A percentile compares a stretch with the other conserved stretches of the same genome.
These are phyloP conservation scores for Catostomus latipinnis DNA, from an alignment of 2,797 vertebrate genomes.

Conservation along the genomic window DNA sequence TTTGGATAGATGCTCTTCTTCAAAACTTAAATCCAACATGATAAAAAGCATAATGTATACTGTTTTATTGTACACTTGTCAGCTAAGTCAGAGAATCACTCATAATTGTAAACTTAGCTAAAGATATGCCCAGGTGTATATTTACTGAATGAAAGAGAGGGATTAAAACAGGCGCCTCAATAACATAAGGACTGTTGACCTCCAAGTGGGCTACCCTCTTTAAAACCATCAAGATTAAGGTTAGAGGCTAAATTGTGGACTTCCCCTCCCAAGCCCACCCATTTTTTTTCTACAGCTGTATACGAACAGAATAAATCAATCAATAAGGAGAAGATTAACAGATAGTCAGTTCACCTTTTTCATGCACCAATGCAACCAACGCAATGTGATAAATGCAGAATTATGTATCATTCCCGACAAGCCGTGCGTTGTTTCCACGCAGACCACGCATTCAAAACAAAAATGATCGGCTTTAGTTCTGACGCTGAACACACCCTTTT, in stretches of 20 bases:
- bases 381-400: slow-evolving; percentile 11
- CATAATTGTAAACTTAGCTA: too few relatives aligned
- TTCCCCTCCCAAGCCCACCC: neutral
- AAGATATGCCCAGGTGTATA: neutral
- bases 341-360: neutral
- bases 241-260: too few relatives aligned
- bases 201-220: neutral
- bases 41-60: too few relatives aligned
- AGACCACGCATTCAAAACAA: slow-evolving; percentile 16
- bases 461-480: neutral
- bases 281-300: neutral
- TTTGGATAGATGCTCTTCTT: too few relatives aligned
- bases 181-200: slow-evolving; percentile 6
- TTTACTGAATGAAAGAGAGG: neutral
- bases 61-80: too few relatives aligned
- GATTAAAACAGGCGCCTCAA: neutral
- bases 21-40: too few relatives aligned
- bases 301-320: neutral
- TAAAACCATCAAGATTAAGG: neutral
- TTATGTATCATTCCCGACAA: slow-evolving; percentile 2
- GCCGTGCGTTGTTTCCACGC: slow-evolving; percentile 11
- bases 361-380: neutral
- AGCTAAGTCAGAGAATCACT: too few relatives aligned
- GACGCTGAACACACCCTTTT: slow-evolving; percentile 4
- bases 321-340: neutral